Evolutionary conservation across 2,113 vertebrate genomes (phyloP).

Genomic region (Cochlearius cochlearius): DNA sequence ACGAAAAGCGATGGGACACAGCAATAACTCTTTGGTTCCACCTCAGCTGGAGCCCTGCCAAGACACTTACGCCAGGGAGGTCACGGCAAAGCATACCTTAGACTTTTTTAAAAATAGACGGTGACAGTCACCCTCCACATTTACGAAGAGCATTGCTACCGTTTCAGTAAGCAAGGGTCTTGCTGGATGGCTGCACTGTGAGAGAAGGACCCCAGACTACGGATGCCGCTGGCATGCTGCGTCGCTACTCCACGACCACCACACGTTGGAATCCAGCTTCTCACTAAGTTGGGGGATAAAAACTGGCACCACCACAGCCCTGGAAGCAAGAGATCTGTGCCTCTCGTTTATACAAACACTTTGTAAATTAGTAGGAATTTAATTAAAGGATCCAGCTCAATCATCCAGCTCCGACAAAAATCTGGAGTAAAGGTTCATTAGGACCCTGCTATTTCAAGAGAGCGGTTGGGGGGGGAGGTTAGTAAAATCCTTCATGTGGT

Average conservation of each 20-base stretch:
- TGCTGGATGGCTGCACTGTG: background rate
- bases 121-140: background rate
- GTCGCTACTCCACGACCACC: background rate
- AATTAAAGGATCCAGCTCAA: background rate
- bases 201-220: background rate
- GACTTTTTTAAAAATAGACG: background rate
- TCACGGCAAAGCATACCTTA: background rate
- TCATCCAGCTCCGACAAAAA: background rate
- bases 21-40: background rate
- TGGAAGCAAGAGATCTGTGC: background rate
- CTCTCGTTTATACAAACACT: background rate
- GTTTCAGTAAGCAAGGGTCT: background rate
- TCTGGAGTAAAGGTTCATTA: background rate
- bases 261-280: background rate
- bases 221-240: background rate
- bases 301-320: background rate
- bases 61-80: background rate
- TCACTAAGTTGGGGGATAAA: background rate
- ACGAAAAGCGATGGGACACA: background rate
- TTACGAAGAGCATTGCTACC: background rate
- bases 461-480: background rate
- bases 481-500: background rate
- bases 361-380: background rate
- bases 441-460: background rate
- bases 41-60: background rate